These are phyloP conservation scores for Protodeltote pygarga DNA, from an alignment of 2,888 invertebrate species.

Conservation along the genomic window DNA sequence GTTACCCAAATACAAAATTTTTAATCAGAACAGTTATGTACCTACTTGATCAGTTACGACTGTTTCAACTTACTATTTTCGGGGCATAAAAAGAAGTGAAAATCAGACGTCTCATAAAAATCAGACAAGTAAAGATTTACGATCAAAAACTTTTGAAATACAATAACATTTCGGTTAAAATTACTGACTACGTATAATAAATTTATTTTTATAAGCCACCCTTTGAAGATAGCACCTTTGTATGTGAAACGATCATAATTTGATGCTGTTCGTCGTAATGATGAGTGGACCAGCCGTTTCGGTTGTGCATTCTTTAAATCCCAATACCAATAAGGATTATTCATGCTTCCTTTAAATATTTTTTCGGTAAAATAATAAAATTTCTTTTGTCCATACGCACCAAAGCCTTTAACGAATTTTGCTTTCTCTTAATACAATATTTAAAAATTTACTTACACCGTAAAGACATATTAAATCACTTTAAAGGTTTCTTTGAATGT, in stretches of 20 bases:
- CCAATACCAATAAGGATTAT: conserved; percentile 21
- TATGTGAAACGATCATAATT: conserved; percentile 64
- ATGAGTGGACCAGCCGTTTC: conserved; percentile 27
- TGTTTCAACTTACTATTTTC: conserved; percentile 45
- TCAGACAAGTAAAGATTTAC: conserved; percentile 79
- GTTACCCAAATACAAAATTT: conserved; percentile 5
- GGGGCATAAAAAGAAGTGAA: conserved; percentile 62
- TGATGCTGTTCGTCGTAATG: conserved; percentile 45
- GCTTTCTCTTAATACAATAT: too few species aligned
- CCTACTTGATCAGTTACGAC: conserved; percentile 35
- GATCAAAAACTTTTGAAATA: conserved; percentile 78
- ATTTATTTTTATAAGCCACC: conserved; percentile 69
- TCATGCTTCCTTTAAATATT: conserved; percentile 8
- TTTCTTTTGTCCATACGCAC: neutral
- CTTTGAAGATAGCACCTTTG: conserved; percentile 50
- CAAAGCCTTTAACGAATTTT: too few species aligned
- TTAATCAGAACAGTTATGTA: conserved; percentile 16
- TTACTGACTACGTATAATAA: conserved; percentile 74
- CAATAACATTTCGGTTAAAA: conserved; percentile 78
- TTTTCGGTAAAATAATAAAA: conserved; percentile 5
- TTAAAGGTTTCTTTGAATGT: too few species aligned
- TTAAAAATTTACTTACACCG: too few species aligned
- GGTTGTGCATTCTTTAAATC: conserved; percentile 27
- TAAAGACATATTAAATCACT: too few species aligned
- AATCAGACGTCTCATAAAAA: conserved; percentile 77